A percentile compares a stretch with the other conserved stretches of the same genome.
Conservation (phyloP, 2,797 vertebrate species). For the Betta splendens region DNA sequence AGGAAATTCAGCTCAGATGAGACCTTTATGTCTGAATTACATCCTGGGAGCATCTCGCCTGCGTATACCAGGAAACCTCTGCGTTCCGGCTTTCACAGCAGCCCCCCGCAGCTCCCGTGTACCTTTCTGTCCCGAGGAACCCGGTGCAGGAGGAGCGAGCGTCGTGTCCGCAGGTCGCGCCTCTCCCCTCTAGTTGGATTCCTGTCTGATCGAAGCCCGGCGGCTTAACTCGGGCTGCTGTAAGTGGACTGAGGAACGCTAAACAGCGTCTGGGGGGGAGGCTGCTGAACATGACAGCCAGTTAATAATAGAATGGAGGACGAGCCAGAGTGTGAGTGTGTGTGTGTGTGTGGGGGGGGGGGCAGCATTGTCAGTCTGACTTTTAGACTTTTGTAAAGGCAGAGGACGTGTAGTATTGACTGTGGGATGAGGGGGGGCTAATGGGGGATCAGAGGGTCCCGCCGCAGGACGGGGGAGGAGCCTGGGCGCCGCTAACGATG, state of each 20-base stretch:
- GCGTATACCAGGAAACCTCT: too few relatives aligned
- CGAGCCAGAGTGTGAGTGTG: conserved; percentile 42
- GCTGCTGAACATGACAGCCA: conserved; percentile 75
- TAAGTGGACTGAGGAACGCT: conserved; percentile 74
- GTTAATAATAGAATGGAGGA: conserved; percentile 73
- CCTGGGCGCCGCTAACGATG: conserved; percentile 65
- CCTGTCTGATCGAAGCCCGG: conserved; percentile 74
- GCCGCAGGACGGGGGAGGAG: conserved; percentile 52
- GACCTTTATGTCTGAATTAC: not conserved
- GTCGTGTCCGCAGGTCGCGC: conserved; percentile 59
- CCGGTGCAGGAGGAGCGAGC: conserved; percentile 34
- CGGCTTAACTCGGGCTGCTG: conserved; percentile 72
- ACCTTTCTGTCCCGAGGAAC: conserved; percentile 37
- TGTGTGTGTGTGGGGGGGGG: not conserved
- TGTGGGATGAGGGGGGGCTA: conserved; percentile 60
- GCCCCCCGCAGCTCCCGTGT: too few relatives aligned
- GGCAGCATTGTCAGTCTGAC: conserved; percentile 46
- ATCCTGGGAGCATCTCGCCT: not conserved
- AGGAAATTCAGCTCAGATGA: not conserved
- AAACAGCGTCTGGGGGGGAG: conserved; percentile 72
- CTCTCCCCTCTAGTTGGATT: conserved; percentile 64
- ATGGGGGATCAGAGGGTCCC: conserved; percentile 65
- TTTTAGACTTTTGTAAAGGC: conserved; percentile 52
- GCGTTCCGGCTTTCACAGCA: too few relatives aligned
- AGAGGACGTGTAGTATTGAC: conserved; percentile 54